Evolutionary conservation across 1,140 invertebrate species (phyloP), one percentile per base, ranked within the genome.

Genomic region (Heliconius himera): DNA sequence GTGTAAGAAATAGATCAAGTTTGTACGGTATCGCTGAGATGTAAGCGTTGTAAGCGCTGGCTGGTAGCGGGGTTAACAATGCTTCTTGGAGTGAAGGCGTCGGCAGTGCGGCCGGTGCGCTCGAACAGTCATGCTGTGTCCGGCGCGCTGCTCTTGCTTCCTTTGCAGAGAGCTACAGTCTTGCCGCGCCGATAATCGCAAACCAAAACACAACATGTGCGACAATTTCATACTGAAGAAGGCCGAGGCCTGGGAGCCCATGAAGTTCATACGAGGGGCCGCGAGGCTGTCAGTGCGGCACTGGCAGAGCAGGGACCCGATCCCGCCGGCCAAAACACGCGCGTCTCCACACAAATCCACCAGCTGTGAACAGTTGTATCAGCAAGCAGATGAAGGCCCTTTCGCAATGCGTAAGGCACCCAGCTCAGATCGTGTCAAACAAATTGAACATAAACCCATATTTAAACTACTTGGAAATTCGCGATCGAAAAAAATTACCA

Each of bases 161-260:
- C 90, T 96, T 82, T 96, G 96, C 83, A 93, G 95, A 74, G 96
- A 96, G 86, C 88, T 96, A 78, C 95, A 94, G 79, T 92, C 91
- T 77, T 95, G 90, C 81, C 92, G 89, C 78, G 92, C 93, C 81
- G 89, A 90, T 89, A 89, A 86, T 80, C 86, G 89, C 77, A 94
- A 89, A 87, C 92, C 91, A 41, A 93, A 94, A 87, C 85, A 91
- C 74, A 91, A 87, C 83, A 93, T 93, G 91, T 87, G 90, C 81
- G 94, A 95, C 82, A 94, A 95, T 84, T 96, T 96, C 84, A 96
- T 96, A 33, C 91, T 96, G 29, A 94, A 95, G 26, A 95, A 95
- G 71, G 95, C 95, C 3, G 92, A 96, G 83, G 95, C 95, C 33
- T 95, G 95, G 88, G 94, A 95, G 77, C 82, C 93, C 74, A 87